phyloP scores from a whole-genome alignment of 92 coral and sea anemone genomes.

The Siderastrea radians region DNA sequence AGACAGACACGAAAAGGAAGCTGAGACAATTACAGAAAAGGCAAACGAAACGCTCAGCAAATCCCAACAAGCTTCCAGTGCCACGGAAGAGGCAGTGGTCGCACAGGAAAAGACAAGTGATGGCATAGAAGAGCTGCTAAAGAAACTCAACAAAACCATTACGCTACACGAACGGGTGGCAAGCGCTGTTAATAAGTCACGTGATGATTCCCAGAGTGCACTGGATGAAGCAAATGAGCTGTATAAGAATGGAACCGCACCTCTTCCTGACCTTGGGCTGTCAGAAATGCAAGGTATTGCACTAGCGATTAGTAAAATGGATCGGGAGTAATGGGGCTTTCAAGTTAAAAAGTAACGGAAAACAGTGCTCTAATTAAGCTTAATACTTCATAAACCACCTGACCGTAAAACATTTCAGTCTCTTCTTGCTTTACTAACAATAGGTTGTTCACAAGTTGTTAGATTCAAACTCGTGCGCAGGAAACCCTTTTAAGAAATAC shows the following conservation, averaged over 20 bases:
- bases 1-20: constrained; percentile 83
- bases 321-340: neutral
- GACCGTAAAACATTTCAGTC: too few species aligned
- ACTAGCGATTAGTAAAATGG: neutral
- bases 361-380: neutral
- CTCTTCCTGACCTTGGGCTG: constrained; percentile 79
- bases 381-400: too few species aligned
- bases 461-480: too few species aligned
- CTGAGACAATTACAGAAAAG: constrained; percentile 67
- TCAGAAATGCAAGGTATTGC: constrained; percentile 72
- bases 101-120: constrained; percentile 72
- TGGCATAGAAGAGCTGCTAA: constrained; percentile 75
- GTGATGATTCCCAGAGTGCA: constrained; percentile 67
- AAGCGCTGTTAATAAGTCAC: constrained; percentile 68
- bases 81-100: constrained; percentile 64
- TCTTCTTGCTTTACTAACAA: too few species aligned
- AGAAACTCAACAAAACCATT: constrained; percentile 65
- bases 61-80: constrained; percentile 76
- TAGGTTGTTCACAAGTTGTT: too few species aligned
- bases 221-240: constrained; percentile 72
- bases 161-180: constrained; percentile 58
- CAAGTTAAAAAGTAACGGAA: neutral
- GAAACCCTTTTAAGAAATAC: too few species aligned
- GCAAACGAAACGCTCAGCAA: constrained; percentile 71
- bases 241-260: constrained; percentile 72